Evolutionary conservation across 1,140 invertebrate genomes (phyloP).

Genomic region (Sminthurides bifidus): DNA sequence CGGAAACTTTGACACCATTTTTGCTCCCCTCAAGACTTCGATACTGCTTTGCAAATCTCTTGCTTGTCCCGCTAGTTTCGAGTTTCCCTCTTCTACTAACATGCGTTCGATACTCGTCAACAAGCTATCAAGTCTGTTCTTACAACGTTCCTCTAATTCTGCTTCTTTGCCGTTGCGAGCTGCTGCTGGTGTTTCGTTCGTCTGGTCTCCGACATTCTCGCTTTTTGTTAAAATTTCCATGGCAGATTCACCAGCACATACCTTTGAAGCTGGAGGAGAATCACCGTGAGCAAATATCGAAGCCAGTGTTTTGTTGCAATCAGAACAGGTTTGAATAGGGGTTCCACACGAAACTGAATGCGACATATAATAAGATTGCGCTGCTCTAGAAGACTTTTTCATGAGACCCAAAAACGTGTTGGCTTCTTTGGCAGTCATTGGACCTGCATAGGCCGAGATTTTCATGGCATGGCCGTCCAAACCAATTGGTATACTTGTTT

Average conservation of each 20-base stretch:
- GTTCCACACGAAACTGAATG: not conserved
- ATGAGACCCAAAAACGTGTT: not conserved
- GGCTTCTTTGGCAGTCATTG: conserved; percentile 1
- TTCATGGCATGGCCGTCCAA: not conserved
- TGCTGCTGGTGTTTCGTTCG: too few species aligned
- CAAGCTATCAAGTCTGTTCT: not conserved
- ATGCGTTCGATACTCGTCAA: not conserved
- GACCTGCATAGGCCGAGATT: not conserved
- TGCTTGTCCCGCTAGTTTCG: not conserved
- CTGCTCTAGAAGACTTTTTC: not conserved
- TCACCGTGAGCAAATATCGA: too few species aligned
- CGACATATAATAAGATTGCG: not conserved
- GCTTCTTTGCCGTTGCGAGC: too few species aligned
- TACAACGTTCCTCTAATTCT: too few species aligned
- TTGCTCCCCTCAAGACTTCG: not conserved
- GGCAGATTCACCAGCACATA: too few species aligned
- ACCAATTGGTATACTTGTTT: not conserved
- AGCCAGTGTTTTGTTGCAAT: too few species aligned
- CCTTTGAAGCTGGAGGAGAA: too few species aligned
- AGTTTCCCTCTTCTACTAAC: not conserved
- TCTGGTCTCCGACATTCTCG: too few species aligned
- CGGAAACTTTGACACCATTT: not conserved
- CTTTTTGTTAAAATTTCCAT: too few species aligned
- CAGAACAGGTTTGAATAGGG: too few species aligned
- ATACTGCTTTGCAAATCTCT: conserved; percentile 2